Percentiles rank a stretch among this genome's conserved stretches.
Conservation (phyloP, 2,113 vertebrate species). For the Hippocampus abdominalis region DNA sequence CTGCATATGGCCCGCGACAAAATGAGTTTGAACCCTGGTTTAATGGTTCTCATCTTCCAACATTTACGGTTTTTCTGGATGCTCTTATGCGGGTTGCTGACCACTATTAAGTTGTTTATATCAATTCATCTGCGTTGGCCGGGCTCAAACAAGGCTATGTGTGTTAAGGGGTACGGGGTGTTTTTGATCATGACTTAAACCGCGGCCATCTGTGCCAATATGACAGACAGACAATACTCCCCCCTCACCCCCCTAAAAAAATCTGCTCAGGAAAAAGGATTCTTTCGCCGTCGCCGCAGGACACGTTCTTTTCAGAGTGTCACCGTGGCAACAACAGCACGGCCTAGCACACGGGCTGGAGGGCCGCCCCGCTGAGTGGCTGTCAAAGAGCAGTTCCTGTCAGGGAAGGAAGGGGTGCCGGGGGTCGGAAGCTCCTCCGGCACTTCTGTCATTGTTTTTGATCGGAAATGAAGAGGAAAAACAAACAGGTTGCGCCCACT, state of each 20-base stretch:
- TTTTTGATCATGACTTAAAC: conserved; percentile 56
- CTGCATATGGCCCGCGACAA: too few species aligned
- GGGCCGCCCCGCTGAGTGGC: conserved; percentile 39
- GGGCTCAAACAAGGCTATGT: conserved; percentile 11
- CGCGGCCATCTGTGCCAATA: conserved; percentile 47
- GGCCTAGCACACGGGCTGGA: conserved; percentile 2
- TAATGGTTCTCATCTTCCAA: too few species aligned
- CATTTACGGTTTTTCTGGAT: too few species aligned
- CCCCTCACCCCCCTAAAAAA: neutral
- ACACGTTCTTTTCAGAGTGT: conserved; percentile 60
- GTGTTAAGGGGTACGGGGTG: conserved; percentile 9
- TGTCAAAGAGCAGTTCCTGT: conserved; percentile 61
- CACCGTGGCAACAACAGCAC: conserved; percentile 58
- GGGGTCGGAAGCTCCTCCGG: conserved; percentile 34
- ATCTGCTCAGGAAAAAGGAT: conserved; percentile 49
- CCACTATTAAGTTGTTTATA: too few species aligned
- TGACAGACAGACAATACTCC: conserved; percentile 41
- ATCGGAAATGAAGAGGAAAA: conserved; percentile 43
- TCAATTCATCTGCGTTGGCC: conserved; percentile 25
- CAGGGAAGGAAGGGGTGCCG: conserved; percentile 41
- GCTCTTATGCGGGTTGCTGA: too few species aligned
- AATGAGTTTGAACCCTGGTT: too few species aligned
- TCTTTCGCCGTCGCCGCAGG: conserved; percentile 55
- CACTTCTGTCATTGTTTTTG: conserved; percentile 52
- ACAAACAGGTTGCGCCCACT: conserved; percentile 12